phyloP scores from a whole-genome alignment of 2,797 vertebrate species.

The Phrynocephalus vlangalii region DNA sequence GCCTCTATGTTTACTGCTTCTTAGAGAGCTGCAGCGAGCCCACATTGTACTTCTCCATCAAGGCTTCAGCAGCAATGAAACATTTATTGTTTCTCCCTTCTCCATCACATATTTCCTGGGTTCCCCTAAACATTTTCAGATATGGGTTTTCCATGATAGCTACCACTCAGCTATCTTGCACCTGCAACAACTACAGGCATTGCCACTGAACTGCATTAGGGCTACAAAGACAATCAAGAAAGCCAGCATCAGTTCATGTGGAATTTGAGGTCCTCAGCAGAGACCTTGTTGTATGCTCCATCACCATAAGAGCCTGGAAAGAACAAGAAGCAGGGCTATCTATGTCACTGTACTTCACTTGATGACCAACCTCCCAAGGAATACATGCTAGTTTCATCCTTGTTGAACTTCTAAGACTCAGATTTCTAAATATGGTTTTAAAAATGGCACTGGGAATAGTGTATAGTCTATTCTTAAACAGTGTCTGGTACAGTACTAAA shows the following conservation, averaged over 20 bases:
- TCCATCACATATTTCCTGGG: background rate
- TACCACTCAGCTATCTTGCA: background rate
- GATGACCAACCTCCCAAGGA: too few relatives aligned
- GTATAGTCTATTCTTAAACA: too few relatives aligned
- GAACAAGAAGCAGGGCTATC: too few relatives aligned
- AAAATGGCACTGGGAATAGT: too few relatives aligned
- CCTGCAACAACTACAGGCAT: background rate
- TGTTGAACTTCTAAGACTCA: too few relatives aligned
- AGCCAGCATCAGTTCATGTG: background rate
- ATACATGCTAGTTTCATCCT: too few relatives aligned
- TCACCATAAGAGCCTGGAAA: background rate
- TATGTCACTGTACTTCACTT: too few relatives aligned
- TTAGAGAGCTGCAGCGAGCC: background rate
- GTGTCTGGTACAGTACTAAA: too few relatives aligned
- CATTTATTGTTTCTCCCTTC: background rate
- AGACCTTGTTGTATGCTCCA: background rate
- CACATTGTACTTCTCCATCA: background rate
- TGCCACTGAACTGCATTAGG: background rate
- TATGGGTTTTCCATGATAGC: background rate
- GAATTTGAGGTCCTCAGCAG: background rate
- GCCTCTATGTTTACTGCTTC: background rate
- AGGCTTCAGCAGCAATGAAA: background rate
- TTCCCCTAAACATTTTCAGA: background rate
- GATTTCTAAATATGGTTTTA: too few relatives aligned
- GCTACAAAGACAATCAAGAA: background rate